Percentiles rank a stretch among this genome's conserved stretches.
Conservation (phyloP, 1,140 invertebrate genomes). For the Muscidifurax raptorellus region DNA sequence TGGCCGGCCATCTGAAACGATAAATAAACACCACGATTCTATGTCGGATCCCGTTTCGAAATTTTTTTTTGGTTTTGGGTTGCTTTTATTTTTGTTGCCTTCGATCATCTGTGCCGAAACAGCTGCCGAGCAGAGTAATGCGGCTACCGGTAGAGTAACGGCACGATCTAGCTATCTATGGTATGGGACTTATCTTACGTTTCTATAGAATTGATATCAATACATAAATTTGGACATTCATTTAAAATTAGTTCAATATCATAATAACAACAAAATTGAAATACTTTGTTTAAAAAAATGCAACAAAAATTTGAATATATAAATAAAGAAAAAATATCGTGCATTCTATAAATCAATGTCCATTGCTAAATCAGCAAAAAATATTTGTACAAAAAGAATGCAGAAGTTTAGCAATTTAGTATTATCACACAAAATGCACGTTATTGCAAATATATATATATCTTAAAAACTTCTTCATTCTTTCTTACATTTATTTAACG, state of each 20-base stretch:
- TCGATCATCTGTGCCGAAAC: conserved; percentile 41
- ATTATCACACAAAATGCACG: neutral
- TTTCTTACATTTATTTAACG: neutral
- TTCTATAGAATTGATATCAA: neutral
- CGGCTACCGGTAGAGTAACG: conserved; percentile 46
- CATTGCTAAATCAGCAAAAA: conserved; percentile 9
- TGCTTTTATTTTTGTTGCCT: conserved; percentile 5
- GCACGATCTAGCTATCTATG: conserved; percentile 39
- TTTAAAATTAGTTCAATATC: conserved; percentile 15
- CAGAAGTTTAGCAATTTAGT: neutral
- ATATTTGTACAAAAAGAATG: neutral
- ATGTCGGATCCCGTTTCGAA: conserved; percentile 55
- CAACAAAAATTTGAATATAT: neutral
- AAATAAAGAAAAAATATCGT: conserved; percentile 10
- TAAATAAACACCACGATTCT: conserved; percentile 66
- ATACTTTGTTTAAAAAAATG: neutral
- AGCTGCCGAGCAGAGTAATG: conserved; percentile 48
- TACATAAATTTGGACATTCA: conserved; percentile 25
- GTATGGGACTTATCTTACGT: neutral
- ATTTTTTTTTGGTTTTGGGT: neutral
- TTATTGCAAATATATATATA: neutral
- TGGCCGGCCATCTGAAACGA: conserved; percentile 92
- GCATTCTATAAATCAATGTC: conserved; percentile 32
- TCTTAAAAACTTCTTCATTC: neutral
- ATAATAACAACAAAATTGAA: neutral